Evolutionary conservation across 2,113 vertebrate genomes (phyloP).

Genomic region (Atractosteus spatula): DNA sequence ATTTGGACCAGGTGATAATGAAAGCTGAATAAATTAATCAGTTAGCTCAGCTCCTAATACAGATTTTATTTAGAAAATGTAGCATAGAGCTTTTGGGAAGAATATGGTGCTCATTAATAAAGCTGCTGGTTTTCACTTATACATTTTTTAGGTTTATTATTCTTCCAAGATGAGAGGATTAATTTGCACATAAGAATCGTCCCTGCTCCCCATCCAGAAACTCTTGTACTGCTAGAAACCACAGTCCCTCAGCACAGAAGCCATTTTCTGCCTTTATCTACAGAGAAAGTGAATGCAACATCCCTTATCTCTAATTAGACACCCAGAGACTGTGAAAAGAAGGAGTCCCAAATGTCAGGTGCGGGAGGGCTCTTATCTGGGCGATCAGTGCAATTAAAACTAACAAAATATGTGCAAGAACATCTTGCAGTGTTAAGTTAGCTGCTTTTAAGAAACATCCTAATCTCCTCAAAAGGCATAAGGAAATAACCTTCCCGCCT

Average conservation of each 20-base stretch:
- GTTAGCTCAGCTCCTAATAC: too few species aligned
- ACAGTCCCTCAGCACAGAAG: background rate
- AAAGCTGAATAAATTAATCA: too few species aligned
- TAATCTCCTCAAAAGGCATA: background rate
- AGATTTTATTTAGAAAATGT: too few species aligned
- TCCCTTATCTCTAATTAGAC: conserved; percentile 14
- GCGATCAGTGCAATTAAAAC: background rate
- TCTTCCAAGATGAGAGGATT: conserved; percentile 3
- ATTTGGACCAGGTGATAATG: too few species aligned
- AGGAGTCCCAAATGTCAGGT: background rate
- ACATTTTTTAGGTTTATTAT: too few species aligned
- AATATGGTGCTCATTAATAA: too few species aligned
- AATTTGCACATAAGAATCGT: background rate
- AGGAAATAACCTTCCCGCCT: background rate
- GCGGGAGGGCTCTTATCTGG: conserved; percentile 5
- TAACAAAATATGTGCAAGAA: background rate
- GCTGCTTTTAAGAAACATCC: background rate
- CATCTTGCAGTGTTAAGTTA: background rate
- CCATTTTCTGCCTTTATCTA: conserved; percentile 1
- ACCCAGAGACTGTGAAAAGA: conserved; percentile 10
- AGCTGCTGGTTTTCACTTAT: too few species aligned
- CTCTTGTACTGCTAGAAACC: background rate
- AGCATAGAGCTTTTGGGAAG: too few species aligned
- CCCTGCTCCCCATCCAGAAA: background rate
- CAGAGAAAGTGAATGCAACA: background rate